Evolutionary conservation across 2,113 vertebrate genomes (phyloP).

Genomic region (Mandrillus leucophaeus): DNA sequence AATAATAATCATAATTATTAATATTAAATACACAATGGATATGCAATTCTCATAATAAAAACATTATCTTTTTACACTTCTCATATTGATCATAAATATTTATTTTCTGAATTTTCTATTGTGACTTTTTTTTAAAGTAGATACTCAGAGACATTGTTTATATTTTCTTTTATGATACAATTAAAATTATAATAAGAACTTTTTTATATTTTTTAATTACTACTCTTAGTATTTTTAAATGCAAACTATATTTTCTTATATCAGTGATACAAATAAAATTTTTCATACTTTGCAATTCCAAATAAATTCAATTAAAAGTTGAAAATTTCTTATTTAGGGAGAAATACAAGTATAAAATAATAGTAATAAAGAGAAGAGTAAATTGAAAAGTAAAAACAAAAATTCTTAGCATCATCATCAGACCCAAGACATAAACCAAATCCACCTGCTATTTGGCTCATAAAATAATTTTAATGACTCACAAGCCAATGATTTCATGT

Average conservation of each 20-base stretch:
- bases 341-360: not conserved
- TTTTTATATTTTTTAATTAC: not conserved
- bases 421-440: not conserved
- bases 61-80: not conserved
- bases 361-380: not conserved
- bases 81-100: not conserved
- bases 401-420: not conserved
- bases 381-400: not conserved
- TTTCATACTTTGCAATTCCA: not conserved
- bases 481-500: not conserved
- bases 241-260: not conserved
- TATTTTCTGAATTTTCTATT: not conserved
- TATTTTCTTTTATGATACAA: slow-evolving; percentile 16
- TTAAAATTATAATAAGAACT: not conserved
- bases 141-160: not conserved
- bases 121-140: not conserved
- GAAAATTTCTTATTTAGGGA: not conserved
- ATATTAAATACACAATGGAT: not conserved
- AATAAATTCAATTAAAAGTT: not conserved
- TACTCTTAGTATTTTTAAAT: not conserved
- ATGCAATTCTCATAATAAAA: slow-evolving; percentile 6
- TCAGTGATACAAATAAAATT: not conserved
- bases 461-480: not conserved
- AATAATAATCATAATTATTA: not conserved
- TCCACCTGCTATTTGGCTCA: not conserved